These are phyloP conservation scores for Nibea coibor DNA, from an alignment of 2,113 vertebrate genomes.

Conservation along the genomic window DNA sequence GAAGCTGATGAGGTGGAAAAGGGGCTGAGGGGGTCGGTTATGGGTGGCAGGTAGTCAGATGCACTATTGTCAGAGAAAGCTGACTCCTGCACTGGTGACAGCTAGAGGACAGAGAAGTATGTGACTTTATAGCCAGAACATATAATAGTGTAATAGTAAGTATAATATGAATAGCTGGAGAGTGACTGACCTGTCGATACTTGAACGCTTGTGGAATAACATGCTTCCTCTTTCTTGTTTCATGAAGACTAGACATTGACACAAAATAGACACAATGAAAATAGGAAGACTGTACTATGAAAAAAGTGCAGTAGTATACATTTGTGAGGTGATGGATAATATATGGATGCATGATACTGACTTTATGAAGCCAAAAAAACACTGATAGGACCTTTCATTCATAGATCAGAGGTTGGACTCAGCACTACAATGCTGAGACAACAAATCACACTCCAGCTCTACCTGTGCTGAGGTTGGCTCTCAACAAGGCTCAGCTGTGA, in stretches of 20 bases:
- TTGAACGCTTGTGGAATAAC: conserved; percentile 70
- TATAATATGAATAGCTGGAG: background rate
- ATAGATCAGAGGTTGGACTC: background rate
- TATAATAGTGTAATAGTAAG: background rate
- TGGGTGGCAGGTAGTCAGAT: conserved; percentile 70
- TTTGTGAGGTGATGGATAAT: too few species aligned
- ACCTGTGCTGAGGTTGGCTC: conserved; percentile 77
- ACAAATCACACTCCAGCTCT: background rate
- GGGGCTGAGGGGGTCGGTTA: conserved; percentile 55
- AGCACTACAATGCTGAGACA: too few species aligned
- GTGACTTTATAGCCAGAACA: background rate
- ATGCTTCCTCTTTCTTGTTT: conserved; percentile 74
- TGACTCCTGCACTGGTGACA: conserved; percentile 82
- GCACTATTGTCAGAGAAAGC: conserved; percentile 74
- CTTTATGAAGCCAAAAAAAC: background rate
- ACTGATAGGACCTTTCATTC: background rate
- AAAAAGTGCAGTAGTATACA: too few species aligned
- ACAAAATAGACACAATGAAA: conserved; percentile 32
- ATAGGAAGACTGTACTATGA: background rate
- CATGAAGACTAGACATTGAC: conserved; percentile 74
- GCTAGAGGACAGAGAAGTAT: conserved; percentile 66
- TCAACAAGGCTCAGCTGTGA: conserved; percentile 83
- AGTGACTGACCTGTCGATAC: conserved; percentile 73
- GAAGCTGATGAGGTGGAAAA: conserved; percentile 67
- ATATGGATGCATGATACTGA: background rate